Evolutionary conservation across 2,888 invertebrate species (phyloP).

Genomic region (Myathropa florea): DNA sequence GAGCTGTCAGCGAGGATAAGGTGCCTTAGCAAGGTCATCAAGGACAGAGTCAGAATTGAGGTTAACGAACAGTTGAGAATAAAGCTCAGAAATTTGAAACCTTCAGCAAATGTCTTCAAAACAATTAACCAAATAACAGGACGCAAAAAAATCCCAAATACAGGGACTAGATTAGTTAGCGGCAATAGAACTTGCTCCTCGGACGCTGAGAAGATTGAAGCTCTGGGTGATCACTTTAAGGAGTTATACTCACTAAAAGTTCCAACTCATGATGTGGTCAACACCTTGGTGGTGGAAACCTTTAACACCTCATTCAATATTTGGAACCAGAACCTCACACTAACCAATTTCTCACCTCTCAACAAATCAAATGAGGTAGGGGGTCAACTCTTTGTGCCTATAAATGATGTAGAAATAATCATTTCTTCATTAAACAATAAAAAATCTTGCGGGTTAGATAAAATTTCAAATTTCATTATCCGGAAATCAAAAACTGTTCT

Average conservation of each 20-base stretch:
- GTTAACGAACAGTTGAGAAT: background rate
- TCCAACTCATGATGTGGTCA: background rate
- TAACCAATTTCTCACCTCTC: background rate
- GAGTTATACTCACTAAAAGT: background rate
- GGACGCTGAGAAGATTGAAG: background rate
- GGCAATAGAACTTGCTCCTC: too few species aligned
- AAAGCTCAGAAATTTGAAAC: background rate
- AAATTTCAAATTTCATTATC: background rate
- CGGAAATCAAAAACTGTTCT: background rate
- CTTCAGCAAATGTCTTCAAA: background rate
- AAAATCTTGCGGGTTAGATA: background rate
- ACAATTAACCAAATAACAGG: background rate
- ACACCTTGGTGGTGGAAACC: background rate
- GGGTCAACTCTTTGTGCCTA: background rate
- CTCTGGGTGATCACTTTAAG: background rate
- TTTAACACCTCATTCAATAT: background rate
- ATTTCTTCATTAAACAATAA: background rate
- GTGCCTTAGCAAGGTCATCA: conserved; percentile 2
- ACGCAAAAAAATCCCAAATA: background rate
- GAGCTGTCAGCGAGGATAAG: background rate
- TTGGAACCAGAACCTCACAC: background rate
- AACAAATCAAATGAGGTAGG: background rate
- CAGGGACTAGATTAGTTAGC: too few species aligned
- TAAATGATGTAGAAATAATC: background rate
- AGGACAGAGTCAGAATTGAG: too few species aligned